These are phyloP conservation scores for Anomalospiza imberbis DNA, from an alignment of 2,797 vertebrate genomes.

Conservation along the genomic window DNA sequence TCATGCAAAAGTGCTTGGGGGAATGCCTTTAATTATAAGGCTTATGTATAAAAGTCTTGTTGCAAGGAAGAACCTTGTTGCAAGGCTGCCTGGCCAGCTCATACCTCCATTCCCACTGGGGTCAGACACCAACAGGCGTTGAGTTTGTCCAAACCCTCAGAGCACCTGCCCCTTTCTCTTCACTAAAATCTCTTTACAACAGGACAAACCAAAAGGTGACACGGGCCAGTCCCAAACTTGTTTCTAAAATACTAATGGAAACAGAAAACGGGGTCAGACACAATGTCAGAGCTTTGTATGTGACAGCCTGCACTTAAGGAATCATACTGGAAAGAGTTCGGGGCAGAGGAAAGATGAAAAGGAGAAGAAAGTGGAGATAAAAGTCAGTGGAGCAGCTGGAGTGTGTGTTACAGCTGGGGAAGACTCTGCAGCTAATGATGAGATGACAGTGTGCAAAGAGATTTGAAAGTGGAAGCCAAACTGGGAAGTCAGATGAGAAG, in stretches of 20 bases:
- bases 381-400: background rate
- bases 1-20: background rate
- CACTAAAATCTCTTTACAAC: background rate
- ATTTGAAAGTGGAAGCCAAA: background rate
- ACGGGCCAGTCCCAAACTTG: background rate
- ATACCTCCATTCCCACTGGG: background rate
- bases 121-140: background rate
- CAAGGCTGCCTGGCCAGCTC: background rate
- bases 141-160: background rate
- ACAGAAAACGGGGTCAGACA: background rate
- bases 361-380: slow-evolving; percentile 23
- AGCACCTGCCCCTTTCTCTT: background rate
- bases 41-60: background rate
- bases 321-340: background rate
- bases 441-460: background rate
- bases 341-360: slow-evolving; percentile 3
- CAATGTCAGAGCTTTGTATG: background rate
- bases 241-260: background rate
- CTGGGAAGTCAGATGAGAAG: slow-evolving; percentile 8
- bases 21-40: background rate
- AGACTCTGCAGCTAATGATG: slow-evolving; percentile 12
- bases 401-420: background rate
- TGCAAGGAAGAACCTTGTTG: background rate
- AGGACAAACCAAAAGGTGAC: background rate
- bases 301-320: background rate